A percentile compares a stretch with the other conserved stretches of the same genome.
phyloP scores from a whole-genome alignment of 2,113 vertebrate genomes.

The Cephalopterus ornatus region DNA sequence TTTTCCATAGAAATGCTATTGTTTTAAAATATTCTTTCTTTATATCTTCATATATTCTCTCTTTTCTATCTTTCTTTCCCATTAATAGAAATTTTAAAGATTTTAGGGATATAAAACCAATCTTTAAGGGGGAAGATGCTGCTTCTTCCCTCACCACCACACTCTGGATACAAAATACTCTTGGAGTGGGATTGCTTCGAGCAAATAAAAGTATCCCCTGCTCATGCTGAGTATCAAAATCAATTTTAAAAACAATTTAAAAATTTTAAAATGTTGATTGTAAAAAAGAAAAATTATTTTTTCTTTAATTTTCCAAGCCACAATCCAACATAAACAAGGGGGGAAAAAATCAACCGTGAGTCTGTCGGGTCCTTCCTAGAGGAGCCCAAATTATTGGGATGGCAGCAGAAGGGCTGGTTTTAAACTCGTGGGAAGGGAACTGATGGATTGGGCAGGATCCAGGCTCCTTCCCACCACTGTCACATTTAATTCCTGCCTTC shows the following conservation, averaged over 20 bases:
- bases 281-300: background rate
- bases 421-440: conserved; percentile 17
- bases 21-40: background rate
- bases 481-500: background rate
- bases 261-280: background rate
- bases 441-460: background rate
- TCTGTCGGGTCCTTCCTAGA: conserved; percentile 53
- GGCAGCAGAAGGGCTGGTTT: conserved; percentile 55
- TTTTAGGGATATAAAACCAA: background rate
- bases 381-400: conserved; percentile 32
- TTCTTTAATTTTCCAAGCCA: conserved; percentile 22
- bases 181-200: background rate
- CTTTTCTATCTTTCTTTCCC: background rate
- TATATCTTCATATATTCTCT: too few species aligned
- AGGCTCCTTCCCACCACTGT: background rate
- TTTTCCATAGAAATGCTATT: background rate
- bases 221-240: conserved; percentile 18
- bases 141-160: background rate
- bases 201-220: background rate
- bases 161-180: background rate
- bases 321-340: conserved; percentile 21
- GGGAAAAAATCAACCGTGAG: background rate
- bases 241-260: background rate
- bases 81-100: background rate
- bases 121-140: background rate